These are phyloP conservation scores for Pectinophora gossypiella DNA, from an alignment of 1,140 invertebrate genomes.

Conservation along the genomic window DNA sequence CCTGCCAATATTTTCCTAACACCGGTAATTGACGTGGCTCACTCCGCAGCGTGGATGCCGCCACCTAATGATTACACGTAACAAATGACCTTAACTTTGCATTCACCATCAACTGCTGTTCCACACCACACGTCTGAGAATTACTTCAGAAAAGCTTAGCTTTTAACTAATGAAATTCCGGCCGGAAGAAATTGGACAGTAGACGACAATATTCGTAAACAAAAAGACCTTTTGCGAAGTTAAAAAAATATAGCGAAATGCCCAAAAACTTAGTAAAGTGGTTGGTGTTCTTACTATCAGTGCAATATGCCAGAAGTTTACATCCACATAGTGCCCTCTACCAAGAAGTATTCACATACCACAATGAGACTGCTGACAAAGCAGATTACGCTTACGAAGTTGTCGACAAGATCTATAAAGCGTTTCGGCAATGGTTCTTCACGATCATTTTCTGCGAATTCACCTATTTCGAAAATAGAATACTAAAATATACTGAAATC, in stretches of 20 bases:
- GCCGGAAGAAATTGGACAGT: too few relatives aligned
- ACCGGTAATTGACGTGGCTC: conserved; percentile 33
- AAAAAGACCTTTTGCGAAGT: too few relatives aligned
- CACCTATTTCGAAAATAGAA: conserved; percentile 63
- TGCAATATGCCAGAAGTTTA: conserved; percentile 20
- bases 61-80: background rate
- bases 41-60: conserved; percentile 10
- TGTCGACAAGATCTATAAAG: conserved; percentile 58
- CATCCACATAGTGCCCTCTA: conserved; percentile 25
- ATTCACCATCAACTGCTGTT: background rate
- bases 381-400: conserved; percentile 48
- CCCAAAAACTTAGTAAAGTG: background rate
- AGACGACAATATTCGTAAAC: too few relatives aligned
- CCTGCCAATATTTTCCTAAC: conserved; percentile 29
- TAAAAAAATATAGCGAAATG: too few relatives aligned
- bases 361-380: conserved; percentile 41
- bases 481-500: conserved; percentile 59
- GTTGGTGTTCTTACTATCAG: conserved; percentile 9
- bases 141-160: too few relatives aligned
- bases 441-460: conserved; percentile 64
- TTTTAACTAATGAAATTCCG: too few relatives aligned
- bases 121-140: background rate
- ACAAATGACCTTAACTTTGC: background rate
- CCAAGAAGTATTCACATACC: conserved; percentile 43
- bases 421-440: conserved; percentile 62